These are phyloP conservation scores for Okapia johnstoni DNA, from an alignment of 2,113 vertebrate species.

Conservation along the genomic window DNA sequence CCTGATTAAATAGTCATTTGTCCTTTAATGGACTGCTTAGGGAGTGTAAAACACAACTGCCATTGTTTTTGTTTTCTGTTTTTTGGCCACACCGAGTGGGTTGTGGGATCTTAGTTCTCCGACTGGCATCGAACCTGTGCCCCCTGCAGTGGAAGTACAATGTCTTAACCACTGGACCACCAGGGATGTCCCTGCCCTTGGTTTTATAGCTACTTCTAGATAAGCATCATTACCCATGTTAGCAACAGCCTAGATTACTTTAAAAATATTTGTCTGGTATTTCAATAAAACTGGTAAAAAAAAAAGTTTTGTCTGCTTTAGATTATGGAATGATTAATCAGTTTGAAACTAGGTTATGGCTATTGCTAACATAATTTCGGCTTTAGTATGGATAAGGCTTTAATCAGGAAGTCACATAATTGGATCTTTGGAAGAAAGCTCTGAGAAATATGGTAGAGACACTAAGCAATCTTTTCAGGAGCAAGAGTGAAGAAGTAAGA, in stretches of 20 bases:
- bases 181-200: neutral
- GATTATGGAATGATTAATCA: neutral
- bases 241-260: neutral
- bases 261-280: neutral
- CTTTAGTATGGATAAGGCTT: neutral
- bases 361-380: constrained; percentile 11
- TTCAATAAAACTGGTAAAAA: neutral
- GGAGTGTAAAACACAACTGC: neutral
- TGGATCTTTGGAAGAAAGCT: neutral
- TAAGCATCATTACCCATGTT: constrained; percentile 17
- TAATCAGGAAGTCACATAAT: neutral
- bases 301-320: neutral
- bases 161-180: neutral
- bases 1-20: constrained; percentile 15
- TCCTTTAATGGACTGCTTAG: neutral
- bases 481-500: neutral
- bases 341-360: neutral
- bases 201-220: constrained; percentile 26
- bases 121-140: neutral
- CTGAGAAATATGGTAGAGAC: constrained; percentile 10
- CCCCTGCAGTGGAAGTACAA: neutral
- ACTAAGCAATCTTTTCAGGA: neutral
- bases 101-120: neutral
- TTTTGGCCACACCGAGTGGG: neutral
- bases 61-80: neutral